Evolutionary conservation across 2,113 vertebrate species (phyloP).

Genomic region (Ictalurus punctatus): DNA sequence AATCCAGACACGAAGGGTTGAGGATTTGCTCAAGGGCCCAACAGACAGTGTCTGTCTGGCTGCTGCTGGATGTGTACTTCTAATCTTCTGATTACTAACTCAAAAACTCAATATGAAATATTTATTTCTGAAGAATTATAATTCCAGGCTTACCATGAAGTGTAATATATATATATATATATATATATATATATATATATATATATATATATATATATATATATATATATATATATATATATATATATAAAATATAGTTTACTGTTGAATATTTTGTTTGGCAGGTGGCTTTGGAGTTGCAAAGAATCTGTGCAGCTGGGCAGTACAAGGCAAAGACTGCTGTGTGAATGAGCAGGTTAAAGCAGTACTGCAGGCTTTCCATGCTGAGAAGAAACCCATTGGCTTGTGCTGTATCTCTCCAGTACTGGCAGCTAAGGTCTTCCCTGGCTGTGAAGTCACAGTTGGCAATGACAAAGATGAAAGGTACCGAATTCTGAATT

Average conservation of each 20-base stretch:
- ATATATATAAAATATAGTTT: no score
- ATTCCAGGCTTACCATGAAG: background rate
- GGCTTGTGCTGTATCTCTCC: slow-evolving; percentile 81
- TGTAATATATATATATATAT: no score
- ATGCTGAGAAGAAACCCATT: slow-evolving; percentile 74
- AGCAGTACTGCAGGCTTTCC: slow-evolving; percentile 73
- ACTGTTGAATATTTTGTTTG: background rate
- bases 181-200: no score
- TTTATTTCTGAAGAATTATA: background rate
- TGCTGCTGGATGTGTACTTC: background rate
- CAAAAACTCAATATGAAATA: background rate
- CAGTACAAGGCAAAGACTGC: slow-evolving; percentile 79
- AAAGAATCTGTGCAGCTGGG: slow-evolving; percentile 83
- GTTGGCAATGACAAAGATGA: slow-evolving; percentile 74
- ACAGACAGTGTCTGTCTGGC: background rate
- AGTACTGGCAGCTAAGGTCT: slow-evolving; percentile 77
- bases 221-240: no score
- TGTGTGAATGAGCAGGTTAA: slow-evolving; percentile 70
- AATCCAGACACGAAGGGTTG: background rate
- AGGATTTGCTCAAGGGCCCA: background rate
- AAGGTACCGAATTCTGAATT: slow-evolving; percentile 57
- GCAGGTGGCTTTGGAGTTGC: slow-evolving; percentile 80
- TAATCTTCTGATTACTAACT: background rate
- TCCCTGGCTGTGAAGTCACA: slow-evolving; percentile 79
- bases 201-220: no score